Conservation (phyloP, 2,888 invertebrate genomes). For the Clistopyga incitator region DNA sequence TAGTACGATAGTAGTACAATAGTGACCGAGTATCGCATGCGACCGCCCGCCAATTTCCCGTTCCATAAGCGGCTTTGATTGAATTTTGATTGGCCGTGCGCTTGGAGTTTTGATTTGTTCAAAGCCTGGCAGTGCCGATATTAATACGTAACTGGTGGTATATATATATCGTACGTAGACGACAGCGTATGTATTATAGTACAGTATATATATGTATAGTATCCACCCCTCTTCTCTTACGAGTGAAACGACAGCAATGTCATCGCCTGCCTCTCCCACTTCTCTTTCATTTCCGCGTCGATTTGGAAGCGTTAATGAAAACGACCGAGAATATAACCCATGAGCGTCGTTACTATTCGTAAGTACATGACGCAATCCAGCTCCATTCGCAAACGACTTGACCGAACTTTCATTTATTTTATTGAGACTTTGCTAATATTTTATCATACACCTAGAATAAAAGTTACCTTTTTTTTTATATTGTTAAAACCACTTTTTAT, state of each 20-base stretch:
- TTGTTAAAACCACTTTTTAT: no score
- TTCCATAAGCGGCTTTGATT: conserved; percentile 70
- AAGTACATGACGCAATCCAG: not conserved
- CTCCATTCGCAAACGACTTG: no score
- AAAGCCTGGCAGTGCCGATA: conserved; percentile 81
- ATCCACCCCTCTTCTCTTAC: conserved; percentile 4
- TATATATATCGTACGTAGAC: conserved; percentile 40
- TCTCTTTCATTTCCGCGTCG: conserved; percentile 40
- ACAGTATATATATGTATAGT: conserved; percentile 36
- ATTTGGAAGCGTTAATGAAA: conserved; percentile 55
- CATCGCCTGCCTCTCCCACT: conserved; percentile 2
- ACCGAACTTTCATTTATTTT: no score
- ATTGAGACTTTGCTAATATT: no score
- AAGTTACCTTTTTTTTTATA: no score
- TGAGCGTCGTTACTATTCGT: conserved; percentile 25
- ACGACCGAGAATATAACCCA: conserved; percentile 32
- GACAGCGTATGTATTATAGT: conserved; percentile 54
- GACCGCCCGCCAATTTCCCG: conserved; percentile 56
- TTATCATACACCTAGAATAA: no score
- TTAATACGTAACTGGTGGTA: conserved; percentile 73
- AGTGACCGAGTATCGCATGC: conserved; percentile 57
- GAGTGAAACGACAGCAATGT: not conserved
- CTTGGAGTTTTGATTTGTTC: conserved; percentile 73
- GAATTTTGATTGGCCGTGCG: conserved; percentile 73
- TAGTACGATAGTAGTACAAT: conserved; percentile 50